Evolutionary conservation across 2,888 invertebrate species (phyloP).

Genomic region (Dolichopus griseipennis): DNA sequence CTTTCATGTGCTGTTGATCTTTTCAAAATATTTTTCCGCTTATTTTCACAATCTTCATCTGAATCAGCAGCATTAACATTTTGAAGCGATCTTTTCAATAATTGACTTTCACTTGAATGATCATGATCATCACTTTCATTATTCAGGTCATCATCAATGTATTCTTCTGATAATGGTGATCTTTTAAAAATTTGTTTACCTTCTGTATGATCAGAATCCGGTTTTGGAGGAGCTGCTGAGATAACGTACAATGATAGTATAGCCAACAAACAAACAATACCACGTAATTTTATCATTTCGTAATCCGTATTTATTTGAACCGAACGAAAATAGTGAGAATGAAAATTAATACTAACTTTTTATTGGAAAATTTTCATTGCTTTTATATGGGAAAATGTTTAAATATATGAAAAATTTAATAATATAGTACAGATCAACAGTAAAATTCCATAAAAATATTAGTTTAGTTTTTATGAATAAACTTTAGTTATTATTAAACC

Average conservation of each 20-base stretch:
- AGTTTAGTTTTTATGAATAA: no score
- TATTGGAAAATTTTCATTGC: no score
- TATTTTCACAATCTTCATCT: not conserved
- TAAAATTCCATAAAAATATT: no score
- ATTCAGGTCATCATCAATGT: no score
- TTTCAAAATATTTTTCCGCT: not conserved
- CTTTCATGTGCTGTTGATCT: constrained; percentile 3
- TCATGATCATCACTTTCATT: not conserved
- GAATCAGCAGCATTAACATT: not conserved
- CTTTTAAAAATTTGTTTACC: not conserved
- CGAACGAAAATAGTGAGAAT: no score
- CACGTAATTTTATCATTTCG: not conserved
- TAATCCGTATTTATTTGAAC: not conserved
- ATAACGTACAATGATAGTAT: not conserved
- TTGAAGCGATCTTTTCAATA: no score
- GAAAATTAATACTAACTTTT: not conserved
- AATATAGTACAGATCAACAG: no score
- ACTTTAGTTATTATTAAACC: no score
- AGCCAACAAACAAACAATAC: not conserved
- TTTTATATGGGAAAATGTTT: no score
- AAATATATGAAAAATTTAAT: no score
- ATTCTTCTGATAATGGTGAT: not conserved
- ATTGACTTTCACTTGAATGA: not conserved
- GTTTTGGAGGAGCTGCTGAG: not conserved
- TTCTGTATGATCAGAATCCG: not conserved